phyloP scores from a whole-genome alignment of 2,113 vertebrate species.

The Neolamprologus sp. region DNA sequence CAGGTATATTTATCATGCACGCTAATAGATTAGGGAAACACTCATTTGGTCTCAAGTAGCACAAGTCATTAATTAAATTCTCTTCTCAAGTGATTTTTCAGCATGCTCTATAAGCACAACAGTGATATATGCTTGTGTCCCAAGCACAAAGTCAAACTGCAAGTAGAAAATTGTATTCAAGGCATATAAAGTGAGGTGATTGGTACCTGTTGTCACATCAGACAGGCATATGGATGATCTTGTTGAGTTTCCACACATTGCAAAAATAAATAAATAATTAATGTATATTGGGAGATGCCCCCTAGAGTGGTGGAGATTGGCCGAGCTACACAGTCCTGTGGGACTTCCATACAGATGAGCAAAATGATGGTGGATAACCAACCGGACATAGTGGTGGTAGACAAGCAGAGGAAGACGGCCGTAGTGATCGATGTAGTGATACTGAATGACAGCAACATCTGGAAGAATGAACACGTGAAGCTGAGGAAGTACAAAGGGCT shows the following conservation, averaged over 20 bases:
- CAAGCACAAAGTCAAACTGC: background rate
- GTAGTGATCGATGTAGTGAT: background rate
- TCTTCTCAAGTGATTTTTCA: slow-evolving; percentile 42
- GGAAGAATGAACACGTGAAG: background rate
- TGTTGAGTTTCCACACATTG: background rate
- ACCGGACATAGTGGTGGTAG: background rate
- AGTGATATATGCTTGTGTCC: slow-evolving; percentile 23
- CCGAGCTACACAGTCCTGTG: fast-evolving
- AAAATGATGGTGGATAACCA: background rate
- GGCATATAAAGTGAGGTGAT: background rate
- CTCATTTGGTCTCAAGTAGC: slow-evolving; percentile 38
- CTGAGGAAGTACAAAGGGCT: background rate
- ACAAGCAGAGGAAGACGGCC: background rate
- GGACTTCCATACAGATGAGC: background rate
- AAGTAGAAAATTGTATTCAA: slow-evolving; percentile 35
- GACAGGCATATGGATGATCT: background rate
- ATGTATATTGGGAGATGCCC: background rate
- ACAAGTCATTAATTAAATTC: slow-evolving; percentile 44
- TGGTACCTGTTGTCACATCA: background rate
- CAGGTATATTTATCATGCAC: slow-evolving; percentile 50
- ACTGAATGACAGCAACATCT: background rate
- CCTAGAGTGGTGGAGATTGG: background rate
- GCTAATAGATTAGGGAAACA: slow-evolving; percentile 57
- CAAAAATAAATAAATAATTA: background rate
- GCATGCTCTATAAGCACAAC: background rate